Evolutionary conservation across 2,888 invertebrate genomes (phyloP), one percentile per base, ranked within the genome.

Genomic region (Agrotis segetum): DNA sequence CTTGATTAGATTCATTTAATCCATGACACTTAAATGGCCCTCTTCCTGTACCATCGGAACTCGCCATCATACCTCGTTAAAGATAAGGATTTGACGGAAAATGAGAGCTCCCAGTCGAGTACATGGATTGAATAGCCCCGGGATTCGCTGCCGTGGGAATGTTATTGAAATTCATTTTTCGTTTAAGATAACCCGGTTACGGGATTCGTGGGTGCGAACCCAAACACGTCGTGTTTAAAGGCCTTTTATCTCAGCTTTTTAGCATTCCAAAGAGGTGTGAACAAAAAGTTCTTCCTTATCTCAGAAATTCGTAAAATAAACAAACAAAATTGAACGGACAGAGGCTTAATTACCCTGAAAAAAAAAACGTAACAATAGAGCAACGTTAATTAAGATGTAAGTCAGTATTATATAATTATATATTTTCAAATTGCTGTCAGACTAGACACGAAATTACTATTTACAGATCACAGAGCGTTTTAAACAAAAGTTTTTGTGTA

Each of bases 1-100:
- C 89, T 88, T 93, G 91, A 95, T 95, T 93, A 93, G 92, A 93
- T 93, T 94, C 91, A 93, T 94, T 94, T 94, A 95, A 94, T 92
- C 92, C 90, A 86, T 91, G 91, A 93, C 94, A 93, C 88, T 91
- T 92, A 91, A 94, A 94, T 94, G 90, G 91, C 85, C 86, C 84
- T 85, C 92, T 94, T 95, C 95, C 95, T 93, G 94, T 83, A 87
- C 79, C 88, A 85, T 90, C 90, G 91, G 90, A 92, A 90, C 91
- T 88, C 88, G 88, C 89, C 90, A 90, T 91, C 89, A 90, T 77
- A 84, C 83, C 90, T 94, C 91, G 93, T 94, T 94, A 93, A 87
- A 88, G 88, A 88, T 88, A 91, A 93, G 91, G 92, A 90, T 90
- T 89, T 89, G 75, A 87, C 88, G 87, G 89, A 89, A 92, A 90